A percentile compares a stretch with the other conserved stretches of the same genome.
Conservation (phyloP, 2,888 invertebrate genomes). For the Tenthredo livida region DNA sequence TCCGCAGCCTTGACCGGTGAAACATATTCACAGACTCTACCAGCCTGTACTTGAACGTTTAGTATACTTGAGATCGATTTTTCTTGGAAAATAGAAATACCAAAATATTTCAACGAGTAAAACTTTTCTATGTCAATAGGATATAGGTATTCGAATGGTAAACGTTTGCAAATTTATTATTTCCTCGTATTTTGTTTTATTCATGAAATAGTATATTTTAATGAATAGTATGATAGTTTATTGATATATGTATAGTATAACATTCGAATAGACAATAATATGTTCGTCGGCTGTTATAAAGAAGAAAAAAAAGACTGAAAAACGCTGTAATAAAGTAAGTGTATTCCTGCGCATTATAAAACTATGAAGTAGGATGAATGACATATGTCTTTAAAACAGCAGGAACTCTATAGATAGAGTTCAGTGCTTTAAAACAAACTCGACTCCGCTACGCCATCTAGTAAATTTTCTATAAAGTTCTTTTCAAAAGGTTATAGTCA, state of each 20-base stretch:
- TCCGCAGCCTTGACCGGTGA: too few relatives aligned
- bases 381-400: too few relatives aligned
- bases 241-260: not conserved
- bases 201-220: not conserved
- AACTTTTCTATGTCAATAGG: too few relatives aligned
- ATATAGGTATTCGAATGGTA: too few relatives aligned
- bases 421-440: not conserved
- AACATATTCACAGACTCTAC: too few relatives aligned
- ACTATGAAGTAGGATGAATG: not conserved
- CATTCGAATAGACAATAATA: not conserved
- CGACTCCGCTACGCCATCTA: not conserved
- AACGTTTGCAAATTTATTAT: too few relatives aligned
- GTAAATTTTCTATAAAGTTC: not conserved
- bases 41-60: too few relatives aligned
- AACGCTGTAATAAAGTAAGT: not conserved
- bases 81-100: too few relatives aligned
- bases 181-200: not conserved
- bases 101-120: too few relatives aligned
- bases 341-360: not conserved
- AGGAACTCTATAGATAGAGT: too few relatives aligned
- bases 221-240: not conserved
- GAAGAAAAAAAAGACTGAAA: not conserved
- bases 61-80: too few relatives aligned
- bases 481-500: constrained; percentile 26
- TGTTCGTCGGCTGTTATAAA: not conserved